Percentiles rank a stretch among this genome's conserved stretches.
These are phyloP conservation scores for Leucosticte australis DNA, from an alignment of 2,113 vertebrate genomes.

Conservation along the genomic window DNA sequence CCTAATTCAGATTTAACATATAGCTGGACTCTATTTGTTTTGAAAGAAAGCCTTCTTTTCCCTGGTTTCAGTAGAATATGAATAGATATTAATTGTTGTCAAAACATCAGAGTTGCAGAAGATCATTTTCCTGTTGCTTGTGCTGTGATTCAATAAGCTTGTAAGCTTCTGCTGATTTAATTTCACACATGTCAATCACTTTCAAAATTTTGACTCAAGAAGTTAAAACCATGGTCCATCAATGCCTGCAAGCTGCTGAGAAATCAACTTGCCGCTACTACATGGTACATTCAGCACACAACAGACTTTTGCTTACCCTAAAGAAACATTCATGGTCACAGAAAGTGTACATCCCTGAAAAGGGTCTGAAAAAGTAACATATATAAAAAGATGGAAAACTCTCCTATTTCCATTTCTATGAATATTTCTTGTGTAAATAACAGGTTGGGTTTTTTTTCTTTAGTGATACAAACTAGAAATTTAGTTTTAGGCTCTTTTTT, in stretches of 20 bases:
- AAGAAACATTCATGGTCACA: background rate
- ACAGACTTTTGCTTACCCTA: background rate
- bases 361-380: background rate
- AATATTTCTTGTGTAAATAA: background rate
- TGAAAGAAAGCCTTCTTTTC: background rate
- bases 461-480: background rate
- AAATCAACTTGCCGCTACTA: background rate
- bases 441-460: background rate
- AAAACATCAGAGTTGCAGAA: slow-evolving; percentile 12
- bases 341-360: background rate
- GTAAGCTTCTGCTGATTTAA: slow-evolving; percentile 47
- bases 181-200: slow-evolving; percentile 56
- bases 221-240: background rate
- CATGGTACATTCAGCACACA: background rate
- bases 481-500: background rate
- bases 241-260: background rate
- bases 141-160: slow-evolving; percentile 11
- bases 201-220: background rate
- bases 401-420: background rate
- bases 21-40: background rate
- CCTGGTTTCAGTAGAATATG: background rate
- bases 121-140: slow-evolving; percentile 8
- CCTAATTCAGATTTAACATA: background rate
- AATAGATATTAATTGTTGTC: slow-evolving; percentile 26
- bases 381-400: background rate